Conservation (phyloP, 2,797 vertebrate genomes). For the Hydrolagus colliei region DNA sequence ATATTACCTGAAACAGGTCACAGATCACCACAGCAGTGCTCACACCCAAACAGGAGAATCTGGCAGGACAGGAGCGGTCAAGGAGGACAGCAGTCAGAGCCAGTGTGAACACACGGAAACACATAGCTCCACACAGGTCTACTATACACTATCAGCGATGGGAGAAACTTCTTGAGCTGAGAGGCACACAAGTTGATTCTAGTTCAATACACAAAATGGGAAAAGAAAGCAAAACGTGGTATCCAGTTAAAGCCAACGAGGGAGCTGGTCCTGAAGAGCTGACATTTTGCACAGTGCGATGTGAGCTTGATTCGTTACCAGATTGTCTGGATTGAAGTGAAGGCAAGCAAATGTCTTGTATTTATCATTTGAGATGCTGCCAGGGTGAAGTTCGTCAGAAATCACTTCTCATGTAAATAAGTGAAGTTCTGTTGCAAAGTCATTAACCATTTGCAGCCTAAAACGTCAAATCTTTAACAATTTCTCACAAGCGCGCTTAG, state of each 20-base stretch:
- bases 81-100: neutral
- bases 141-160: neutral
- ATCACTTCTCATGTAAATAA: neutral
- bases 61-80: neutral
- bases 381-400: neutral
- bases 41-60: constrained; percentile 12
- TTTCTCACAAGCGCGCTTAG: no score
- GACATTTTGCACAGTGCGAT: neutral
- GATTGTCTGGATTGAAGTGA: neutral
- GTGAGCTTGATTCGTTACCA: neutral
- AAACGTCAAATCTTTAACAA: neutral
- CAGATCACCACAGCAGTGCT: neutral
- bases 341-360: no score
- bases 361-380: neutral
- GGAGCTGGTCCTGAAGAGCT: neutral
- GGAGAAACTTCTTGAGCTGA: neutral
- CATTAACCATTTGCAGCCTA: neutral
- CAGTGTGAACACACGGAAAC: neutral
- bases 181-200: neutral
- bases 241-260: neutral
- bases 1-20: constrained; percentile 1
- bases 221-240: neutral
- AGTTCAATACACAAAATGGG: neutral
- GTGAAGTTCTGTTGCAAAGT: neutral
- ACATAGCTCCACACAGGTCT: neutral